Base-by-base conservation (phyloP, 2,113 vertebrate genomes). In the Halichoeres trimaculatus region DNA sequence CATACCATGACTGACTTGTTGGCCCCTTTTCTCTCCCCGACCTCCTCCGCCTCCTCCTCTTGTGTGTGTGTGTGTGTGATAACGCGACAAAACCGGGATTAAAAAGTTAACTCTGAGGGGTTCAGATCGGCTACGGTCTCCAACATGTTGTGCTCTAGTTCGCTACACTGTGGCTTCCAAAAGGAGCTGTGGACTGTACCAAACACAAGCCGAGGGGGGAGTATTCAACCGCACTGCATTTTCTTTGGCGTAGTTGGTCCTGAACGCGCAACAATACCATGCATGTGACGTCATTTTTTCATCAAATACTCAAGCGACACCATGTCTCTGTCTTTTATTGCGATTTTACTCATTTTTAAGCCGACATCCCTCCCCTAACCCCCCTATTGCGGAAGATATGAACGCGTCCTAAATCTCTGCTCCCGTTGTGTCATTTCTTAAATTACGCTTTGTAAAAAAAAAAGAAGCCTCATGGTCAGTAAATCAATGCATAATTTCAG, bases 181-280 rank as follows among this genome's bases (percentile, higher is more conserved):
- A 91, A 92, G 88, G 79, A 74, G 83, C 86, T 78, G 80, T 65
- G 91, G 93, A 52, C 66, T 47, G 89, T 88, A 93, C 93, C 93
- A 94, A 74, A 10, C 1, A 1, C 19, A 0, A 12, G 17, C 30
- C 0, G 1, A 2, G 59, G 84, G 90, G 87, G 84, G 2, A 19
- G 7, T 45, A 8, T 45, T 17, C 5, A 17, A 1, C 0, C n/a
- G 10, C 1, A 20, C 23, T 1, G 1, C 5, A 1, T 16, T 8
- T 56, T 17, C 0, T 5, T 8, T 0, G 0, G 0, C 0, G 1
- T 20, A 1, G 41, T 22, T 24, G 30, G 30, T 30, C 30, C 30
- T 30, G 3, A 6, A 30, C 6, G 30, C 30, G 30, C 6, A 30
- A 30, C 3, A 6, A 4, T 30, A 3, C 6, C 30, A 30, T 30